These are phyloP conservation scores for Ictidomys tridecemlineatus DNA, from an alignment of 2,113 vertebrate species.

Conservation along the genomic window DNA sequence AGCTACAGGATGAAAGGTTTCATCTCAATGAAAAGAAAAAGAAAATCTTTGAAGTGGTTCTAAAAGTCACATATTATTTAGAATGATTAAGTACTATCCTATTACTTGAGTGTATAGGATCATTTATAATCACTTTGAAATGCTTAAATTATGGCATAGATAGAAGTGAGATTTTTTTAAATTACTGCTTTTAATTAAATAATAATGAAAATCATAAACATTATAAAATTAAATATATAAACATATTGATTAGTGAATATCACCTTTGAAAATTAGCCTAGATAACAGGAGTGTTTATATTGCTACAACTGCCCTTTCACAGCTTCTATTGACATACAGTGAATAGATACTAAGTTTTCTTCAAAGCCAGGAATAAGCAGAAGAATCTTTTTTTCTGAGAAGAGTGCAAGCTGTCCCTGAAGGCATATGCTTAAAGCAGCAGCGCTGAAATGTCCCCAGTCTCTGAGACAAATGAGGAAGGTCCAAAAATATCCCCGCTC, in stretches of 20 bases:
- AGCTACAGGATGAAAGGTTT: neutral
- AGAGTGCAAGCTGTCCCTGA: neutral
- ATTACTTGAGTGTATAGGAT: neutral
- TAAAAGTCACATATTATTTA: slow-evolving; percentile 19
- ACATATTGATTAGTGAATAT: neutral
- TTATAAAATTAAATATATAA: neutral
- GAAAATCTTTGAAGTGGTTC: neutral
- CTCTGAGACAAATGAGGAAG: slow-evolving; percentile 65
- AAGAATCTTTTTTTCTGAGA: neutral
- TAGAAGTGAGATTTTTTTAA: neutral
- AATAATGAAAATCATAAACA: neutral
- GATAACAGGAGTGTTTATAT: neutral
- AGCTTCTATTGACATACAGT: neutral
- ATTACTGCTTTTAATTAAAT: slow-evolving; percentile 45
- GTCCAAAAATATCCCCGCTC: slow-evolving; percentile 75
- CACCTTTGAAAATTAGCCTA: slow-evolving; percentile 1
- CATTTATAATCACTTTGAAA: slow-evolving; percentile 19
- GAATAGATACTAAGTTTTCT: neutral
- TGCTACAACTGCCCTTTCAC: neutral
- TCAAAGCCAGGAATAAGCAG: neutral
- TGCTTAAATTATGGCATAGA: slow-evolving; percentile 2
- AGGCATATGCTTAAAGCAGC: neutral
- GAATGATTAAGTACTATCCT: slow-evolving; percentile 24
- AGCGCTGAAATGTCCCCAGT: slow-evolving; percentile 12
- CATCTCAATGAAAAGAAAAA: neutral